phyloP scores from a whole-genome alignment of 2,888 invertebrate genomes.

The Phania funesta region DNA sequence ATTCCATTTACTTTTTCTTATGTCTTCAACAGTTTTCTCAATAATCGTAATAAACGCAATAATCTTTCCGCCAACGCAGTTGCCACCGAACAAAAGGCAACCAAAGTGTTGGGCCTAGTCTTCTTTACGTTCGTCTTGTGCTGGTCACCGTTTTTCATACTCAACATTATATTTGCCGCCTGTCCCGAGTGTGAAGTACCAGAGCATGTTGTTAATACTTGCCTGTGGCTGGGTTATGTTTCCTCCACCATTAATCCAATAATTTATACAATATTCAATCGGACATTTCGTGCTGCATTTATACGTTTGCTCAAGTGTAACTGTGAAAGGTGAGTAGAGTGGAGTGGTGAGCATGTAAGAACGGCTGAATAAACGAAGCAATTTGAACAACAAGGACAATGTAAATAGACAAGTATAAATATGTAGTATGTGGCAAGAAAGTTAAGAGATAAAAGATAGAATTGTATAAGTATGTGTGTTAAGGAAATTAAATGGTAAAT shows the following conservation, averaged over 20 bases:
- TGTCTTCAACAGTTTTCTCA: constrained; percentile 83
- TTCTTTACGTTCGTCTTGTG: constrained; percentile 96
- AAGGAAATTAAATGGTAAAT: constrained; percentile 32
- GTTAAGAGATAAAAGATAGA: constrained; percentile 21
- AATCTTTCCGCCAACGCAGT: constrained; percentile 89
- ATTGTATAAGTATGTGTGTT: neutral
- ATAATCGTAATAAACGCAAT: constrained; percentile 86
- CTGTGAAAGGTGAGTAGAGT: constrained; percentile 86
- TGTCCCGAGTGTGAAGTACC: constrained; percentile 90
- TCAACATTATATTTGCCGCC: constrained; percentile 92
- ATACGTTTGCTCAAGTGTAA: constrained; percentile 87
- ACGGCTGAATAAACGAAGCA: no score
- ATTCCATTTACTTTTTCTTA: constrained; percentile 4
- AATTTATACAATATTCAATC: constrained; percentile 96
- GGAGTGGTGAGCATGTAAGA: neutral
- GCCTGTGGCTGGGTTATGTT: constrained; percentile 95
- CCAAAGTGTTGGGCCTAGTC: constrained; percentile 91
- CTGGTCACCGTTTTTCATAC: constrained; percentile 95
- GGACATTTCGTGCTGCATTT: constrained; percentile 92
- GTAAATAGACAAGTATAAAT: neutral
- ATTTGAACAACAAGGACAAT: constrained; percentile 3
- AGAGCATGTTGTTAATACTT: constrained; percentile 86
- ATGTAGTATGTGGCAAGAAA: neutral
- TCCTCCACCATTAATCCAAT: constrained; percentile 96
- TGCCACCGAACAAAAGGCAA: constrained; percentile 96